These are phyloP conservation scores for Acheta domesticus DNA, from an alignment of 2,888 invertebrate species.

Conservation along the genomic window DNA sequence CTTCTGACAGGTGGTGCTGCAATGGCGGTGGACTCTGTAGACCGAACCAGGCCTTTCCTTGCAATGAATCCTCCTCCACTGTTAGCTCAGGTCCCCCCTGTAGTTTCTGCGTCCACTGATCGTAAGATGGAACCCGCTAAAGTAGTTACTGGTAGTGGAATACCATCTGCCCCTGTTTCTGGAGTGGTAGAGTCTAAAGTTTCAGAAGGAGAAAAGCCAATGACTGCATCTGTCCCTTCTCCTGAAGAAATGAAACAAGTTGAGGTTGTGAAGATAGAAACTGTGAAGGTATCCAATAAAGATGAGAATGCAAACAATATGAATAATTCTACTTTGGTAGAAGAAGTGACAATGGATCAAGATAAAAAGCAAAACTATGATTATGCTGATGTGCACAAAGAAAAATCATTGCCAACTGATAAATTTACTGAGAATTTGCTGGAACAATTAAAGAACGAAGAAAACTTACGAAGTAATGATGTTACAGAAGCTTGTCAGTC, in stretches of 20 bases:
- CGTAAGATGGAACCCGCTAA: slow-evolving; percentile 35
- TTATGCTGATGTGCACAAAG: slow-evolving; percentile 33
- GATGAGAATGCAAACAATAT: slow-evolving; percentile 35
- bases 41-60: slow-evolving; percentile 18
- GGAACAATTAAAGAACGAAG: slow-evolving; percentile 19
- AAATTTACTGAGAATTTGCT: slow-evolving; percentile 12
- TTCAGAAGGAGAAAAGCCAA: neutral
- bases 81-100: neutral
- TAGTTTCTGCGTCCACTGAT: slow-evolving; percentile 26
- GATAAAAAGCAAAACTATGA: slow-evolving; percentile 37
- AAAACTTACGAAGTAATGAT: slow-evolving; percentile 19
- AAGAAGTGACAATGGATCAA: slow-evolving; percentile 26
- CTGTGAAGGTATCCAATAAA: neutral
- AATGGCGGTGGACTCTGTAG: neutral
- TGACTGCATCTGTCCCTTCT: neutral
- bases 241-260: neutral
- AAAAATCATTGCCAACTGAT: neutral
- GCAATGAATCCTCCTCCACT: neutral
- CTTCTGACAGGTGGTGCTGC: slow-evolving; percentile 37
- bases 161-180: neutral
- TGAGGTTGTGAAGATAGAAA: neutral
- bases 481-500: slow-evolving; percentile 43
- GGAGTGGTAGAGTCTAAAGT: neutral
- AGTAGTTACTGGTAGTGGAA: slow-evolving; percentile 35
- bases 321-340: neutral